Evolutionary conservation across 2,113 vertebrate species (phyloP), one percentile per base, ranked within the genome.

Genomic region (Pseudois nayaur): DNA sequence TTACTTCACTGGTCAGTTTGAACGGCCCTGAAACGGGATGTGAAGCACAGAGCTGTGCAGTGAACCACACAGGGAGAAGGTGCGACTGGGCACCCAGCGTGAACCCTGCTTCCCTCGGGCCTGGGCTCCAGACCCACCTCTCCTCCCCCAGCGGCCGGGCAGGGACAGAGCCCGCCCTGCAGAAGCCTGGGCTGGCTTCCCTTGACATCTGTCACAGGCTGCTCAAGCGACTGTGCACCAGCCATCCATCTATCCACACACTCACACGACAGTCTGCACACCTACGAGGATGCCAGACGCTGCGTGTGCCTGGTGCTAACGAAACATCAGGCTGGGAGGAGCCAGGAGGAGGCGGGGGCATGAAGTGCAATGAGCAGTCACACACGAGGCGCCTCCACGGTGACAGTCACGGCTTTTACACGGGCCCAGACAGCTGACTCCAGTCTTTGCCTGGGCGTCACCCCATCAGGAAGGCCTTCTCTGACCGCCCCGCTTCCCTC

Each of bases 321-420:
- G 54, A 40, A 29, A 36, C 54, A 36, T 3, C 0, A 8, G 87
- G 48, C 21, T 3, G 0, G 4, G 27, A 15, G 9, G 29, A 29
- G 88, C 29, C 21, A 1, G 33, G 14, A 29, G n/a, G 6, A 8
- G 48, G 74, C 33, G 19, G n/a, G 82, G 27, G 10, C 29, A 21
- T 33, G 0, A n/a, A 50, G 78, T 7, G 48, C 48, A 27, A 13
- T 2, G 14, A 59, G 60, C 33, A 64, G 45, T 1, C 16, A 7
- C 33, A 36, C 12, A 16, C 4, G 1, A 52, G 7, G 12, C 2
- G 8, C 45, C 2, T 14, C 19, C 81, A 6, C 6, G 3, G 40
- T 13, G 52, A 27, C 10, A 27, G 7, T 1, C 54, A 1, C 0
- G 1, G 76, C 54, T 31, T n/a, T 16, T 5, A 29, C 23, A 29